Evolutionary conservation across 2,113 vertebrate species (phyloP), one percentile per base, ranked within the genome.

Genomic region (Casuarius casuarius): DNA sequence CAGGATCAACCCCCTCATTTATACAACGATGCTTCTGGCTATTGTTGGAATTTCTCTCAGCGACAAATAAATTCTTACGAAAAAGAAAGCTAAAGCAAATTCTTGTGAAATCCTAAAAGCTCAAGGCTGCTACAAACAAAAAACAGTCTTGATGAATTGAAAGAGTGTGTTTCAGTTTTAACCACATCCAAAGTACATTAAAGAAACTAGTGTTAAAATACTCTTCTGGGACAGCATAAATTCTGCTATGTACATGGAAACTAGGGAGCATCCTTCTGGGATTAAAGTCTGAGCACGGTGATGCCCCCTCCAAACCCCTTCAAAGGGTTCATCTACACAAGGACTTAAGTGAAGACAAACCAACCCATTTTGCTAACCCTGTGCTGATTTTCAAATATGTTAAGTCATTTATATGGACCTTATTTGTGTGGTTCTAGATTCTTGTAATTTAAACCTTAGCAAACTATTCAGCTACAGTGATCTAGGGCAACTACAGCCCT

Each of bases 51-150:
- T 89, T 89, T 89, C 91, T 85, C 71, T 91, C 74, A 44, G 63
- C 62, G 89, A 58, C 17, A 6, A 97, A 96, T 75, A 92, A 92
- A 96, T 75, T 88, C 82, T 92, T 88, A 94, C 85, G 85, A 83
- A 96, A 95, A 88, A 89, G 83, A 88, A 96, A 95, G 80, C 84
- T 91, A 79, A 94, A 94, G 84, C 63, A 94, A 92, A 94, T 89
- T 96, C 84, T 74, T 89, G 62, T 63, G 74, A 95, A 97, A 96
- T 56, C 70, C 79, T 85, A 88, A 95, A 89, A 94, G 92, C 92
- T 87, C 91, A 31, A 90, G 87, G 89, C 87, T 90, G 70, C 33
- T 87, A 76, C 77, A 88, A 96, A 90, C 71, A 51, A 91, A 91
- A 94, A 94, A 44, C 33, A 72, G 61, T 48, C 23, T 59, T 94